Evolutionary conservation across 2,888 invertebrate species (phyloP).

Genomic region (Podabrus alpinus): DNA sequence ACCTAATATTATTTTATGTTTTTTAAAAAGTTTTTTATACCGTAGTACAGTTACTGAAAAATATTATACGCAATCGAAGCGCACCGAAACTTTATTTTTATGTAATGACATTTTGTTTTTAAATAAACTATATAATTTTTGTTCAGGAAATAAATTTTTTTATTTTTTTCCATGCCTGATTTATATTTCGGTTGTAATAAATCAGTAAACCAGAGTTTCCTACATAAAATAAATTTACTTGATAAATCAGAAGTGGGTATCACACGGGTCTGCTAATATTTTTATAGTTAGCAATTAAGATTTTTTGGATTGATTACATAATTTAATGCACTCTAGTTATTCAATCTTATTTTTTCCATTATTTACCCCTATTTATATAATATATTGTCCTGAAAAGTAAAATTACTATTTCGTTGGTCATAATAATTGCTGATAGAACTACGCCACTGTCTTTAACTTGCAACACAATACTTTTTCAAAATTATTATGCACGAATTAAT

Average conservation of each 20-base stretch:
- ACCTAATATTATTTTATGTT: neutral
- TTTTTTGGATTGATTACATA: neutral
- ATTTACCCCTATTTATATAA: neutral
- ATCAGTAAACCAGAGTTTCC: neutral
- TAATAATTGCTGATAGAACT: neutral
- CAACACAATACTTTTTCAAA: neutral
- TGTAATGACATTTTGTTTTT: no score
- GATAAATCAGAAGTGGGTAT: neutral
- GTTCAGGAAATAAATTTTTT: neutral
- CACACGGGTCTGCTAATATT: neutral
- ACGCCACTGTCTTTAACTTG: neutral
- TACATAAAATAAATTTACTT: neutral
- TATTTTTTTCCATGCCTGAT: neutral
- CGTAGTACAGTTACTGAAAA: neutral
- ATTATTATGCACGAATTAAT: neutral
- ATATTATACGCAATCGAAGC: no score
- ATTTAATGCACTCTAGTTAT: neutral
- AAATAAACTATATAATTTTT: neutral
- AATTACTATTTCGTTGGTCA: no score
- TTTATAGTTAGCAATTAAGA: neutral
- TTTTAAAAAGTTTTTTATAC: neutral
- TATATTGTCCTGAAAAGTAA: no score
- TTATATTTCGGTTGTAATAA: neutral
- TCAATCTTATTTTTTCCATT: neutral
- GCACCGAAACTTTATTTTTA: neutral